Evolutionary conservation across 2,888 invertebrate genomes (phyloP).

Genomic region (Matsumyia berberina): DNA sequence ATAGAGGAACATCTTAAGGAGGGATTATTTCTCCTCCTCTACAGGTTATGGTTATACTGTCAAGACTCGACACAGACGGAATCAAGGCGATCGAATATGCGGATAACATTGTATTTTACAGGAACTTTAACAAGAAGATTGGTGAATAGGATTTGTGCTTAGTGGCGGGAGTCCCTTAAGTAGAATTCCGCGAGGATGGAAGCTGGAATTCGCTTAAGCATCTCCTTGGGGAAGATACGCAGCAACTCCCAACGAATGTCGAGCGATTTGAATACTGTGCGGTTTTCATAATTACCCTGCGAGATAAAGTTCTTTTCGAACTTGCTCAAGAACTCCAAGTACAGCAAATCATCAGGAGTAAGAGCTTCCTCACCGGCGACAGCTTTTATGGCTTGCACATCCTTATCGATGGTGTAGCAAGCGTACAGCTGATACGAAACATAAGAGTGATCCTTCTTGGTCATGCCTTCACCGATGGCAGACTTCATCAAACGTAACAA

Average conservation of each 20-base stretch:
- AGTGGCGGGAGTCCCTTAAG: conserved; percentile 96
- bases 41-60: too few relatives aligned
- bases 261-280: conserved; percentile 99
- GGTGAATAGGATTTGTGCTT: conserved; percentile 81
- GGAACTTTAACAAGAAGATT: conserved; percentile 73
- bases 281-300: conserved; percentile 99
- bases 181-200: conserved; percentile 98
- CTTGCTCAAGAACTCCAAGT: conserved; percentile 98
- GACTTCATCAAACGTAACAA: conserved; percentile 99
- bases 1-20: too few relatives aligned
- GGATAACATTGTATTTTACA: too few relatives aligned
- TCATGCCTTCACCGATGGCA: conserved; percentile 99
- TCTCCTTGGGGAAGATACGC: conserved; percentile 99
- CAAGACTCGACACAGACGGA: too few relatives aligned
- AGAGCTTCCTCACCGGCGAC: conserved; percentile 99
- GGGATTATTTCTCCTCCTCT: too few relatives aligned
- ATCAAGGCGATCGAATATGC: too few relatives aligned
- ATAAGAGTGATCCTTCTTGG: conserved; percentile 99
- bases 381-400: conserved; percentile 99
- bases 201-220: conserved; percentile 99
- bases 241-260: conserved; percentile 99
- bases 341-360: conserved; percentile 98
- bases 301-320: conserved; percentile 99
- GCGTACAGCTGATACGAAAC: conserved; percentile 99
- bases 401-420: conserved; percentile 99